A percentile compares a stretch with the other conserved stretches of the same genome.
These are phyloP conservation scores for Drosophila pruinosa DNA, from an alignment of 1,140 invertebrate genomes.

Conservation along the genomic window DNA sequence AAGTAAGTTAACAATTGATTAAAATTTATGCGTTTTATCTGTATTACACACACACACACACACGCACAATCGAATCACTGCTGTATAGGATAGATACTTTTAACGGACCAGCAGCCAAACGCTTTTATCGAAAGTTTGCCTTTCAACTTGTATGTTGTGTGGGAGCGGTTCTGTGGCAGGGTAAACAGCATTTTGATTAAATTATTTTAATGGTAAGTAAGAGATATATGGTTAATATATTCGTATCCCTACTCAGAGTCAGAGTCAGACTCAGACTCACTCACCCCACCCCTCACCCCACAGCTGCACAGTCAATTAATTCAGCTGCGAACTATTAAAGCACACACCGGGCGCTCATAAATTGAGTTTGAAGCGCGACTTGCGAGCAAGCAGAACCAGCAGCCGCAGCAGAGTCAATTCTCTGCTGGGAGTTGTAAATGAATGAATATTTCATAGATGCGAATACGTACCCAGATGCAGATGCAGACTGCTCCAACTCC, in stretches of 20 bases:
- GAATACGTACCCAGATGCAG: conserved; percentile 60
- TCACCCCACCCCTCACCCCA: not conserved
- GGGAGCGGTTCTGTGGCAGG: not conserved
- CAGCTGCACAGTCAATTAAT: conserved; percentile 68
- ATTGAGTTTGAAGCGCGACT: conserved; percentile 54
- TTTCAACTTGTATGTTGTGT: conserved; percentile 26
- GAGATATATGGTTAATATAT: conserved; percentile 70
- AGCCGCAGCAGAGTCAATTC: conserved; percentile 60
- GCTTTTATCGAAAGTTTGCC: conserved; percentile 60
- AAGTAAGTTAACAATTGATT: conserved; percentile 78
- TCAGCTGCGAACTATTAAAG: conserved; percentile 79
- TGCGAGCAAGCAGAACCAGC: conserved; percentile 23
- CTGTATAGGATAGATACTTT: conserved; percentile 52
- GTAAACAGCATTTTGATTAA: conserved; percentile 77
- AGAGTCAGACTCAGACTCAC: conserved; percentile 9
- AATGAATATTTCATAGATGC: conserved; percentile 78
- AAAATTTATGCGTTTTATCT: conserved; percentile 67
- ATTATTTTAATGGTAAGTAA: conserved; percentile 76
- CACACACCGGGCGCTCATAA: conserved; percentile 79
- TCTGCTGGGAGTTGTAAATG: conserved; percentile 71
- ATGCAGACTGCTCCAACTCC: too few species aligned
- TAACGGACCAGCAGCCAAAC: conserved; percentile 38
- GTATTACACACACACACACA: conserved; percentile 2
- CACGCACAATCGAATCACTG: conserved; percentile 24
- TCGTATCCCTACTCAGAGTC: conserved; percentile 12